Evolutionary conservation across 2,113 vertebrate species (phyloP).

Genomic region (Cinclus cinclus): DNA sequence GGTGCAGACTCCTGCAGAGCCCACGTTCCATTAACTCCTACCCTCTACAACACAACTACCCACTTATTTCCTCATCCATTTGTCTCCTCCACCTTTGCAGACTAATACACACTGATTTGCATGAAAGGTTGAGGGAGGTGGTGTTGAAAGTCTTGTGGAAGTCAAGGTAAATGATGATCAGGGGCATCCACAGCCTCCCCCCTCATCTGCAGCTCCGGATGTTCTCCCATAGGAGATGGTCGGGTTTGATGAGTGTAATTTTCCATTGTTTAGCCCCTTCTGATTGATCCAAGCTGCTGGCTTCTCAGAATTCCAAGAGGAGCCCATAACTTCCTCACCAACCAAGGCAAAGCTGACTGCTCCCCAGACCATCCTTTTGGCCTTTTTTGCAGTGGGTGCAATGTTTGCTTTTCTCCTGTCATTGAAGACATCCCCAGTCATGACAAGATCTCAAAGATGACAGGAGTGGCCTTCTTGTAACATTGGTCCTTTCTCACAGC

Average conservation of each 20-base stretch:
- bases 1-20: not conserved
- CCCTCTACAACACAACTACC: not conserved
- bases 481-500: not conserved
- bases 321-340: not conserved
- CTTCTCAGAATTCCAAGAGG: not conserved
- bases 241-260: not conserved
- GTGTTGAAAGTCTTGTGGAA: not conserved
- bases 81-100: not conserved
- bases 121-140: not conserved
- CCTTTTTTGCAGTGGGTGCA: not conserved
- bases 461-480: not conserved
- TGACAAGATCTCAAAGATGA: not conserved
- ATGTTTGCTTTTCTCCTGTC: not conserved
- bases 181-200: not conserved
- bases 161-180: not conserved
- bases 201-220: not conserved
- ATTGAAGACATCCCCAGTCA: accelerated
- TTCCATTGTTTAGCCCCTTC: not conserved
- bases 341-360: not conserved
- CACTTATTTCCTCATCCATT: not conserved
- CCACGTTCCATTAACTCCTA: not conserved
- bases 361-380: not conserved
- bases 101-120: not conserved
- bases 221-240: not conserved
- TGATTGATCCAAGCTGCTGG: not conserved